Evolutionary conservation across 2,113 vertebrate genomes (phyloP).

Genomic region (Gallinago jamesoni): DNA sequence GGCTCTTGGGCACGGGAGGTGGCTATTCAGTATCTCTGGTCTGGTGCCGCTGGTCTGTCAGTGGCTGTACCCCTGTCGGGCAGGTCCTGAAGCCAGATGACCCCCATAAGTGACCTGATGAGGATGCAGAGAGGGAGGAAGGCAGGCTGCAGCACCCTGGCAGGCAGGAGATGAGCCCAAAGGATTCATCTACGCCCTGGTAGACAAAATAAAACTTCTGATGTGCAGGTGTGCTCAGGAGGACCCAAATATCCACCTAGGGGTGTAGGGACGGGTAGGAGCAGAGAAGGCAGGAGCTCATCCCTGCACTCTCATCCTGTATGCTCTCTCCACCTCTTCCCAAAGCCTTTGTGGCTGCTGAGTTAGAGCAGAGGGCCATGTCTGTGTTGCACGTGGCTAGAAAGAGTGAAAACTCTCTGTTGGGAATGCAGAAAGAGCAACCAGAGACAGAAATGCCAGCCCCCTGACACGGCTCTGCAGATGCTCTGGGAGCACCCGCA

Average conservation of each 20-base stretch:
- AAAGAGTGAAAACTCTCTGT: neutral
- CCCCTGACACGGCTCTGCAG: neutral
- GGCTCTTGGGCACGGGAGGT: neutral
- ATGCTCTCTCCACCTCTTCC: neutral
- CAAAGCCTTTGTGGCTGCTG: neutral
- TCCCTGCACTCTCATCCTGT: neutral
- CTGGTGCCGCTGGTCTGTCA: neutral
- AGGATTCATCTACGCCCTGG: neutral
- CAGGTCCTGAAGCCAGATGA: neutral
- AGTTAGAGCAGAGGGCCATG: neutral
- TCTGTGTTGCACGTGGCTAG: neutral
- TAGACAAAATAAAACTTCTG: neutral
- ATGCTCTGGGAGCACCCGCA: neutral
- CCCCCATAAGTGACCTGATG: neutral
- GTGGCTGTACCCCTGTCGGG: rapidly evolving
- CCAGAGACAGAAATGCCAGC: neutral
- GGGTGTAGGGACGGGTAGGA: neutral
- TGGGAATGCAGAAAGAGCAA: neutral
- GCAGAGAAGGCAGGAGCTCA: neutral
- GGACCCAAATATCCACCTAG: neutral
- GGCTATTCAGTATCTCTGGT: neutral
- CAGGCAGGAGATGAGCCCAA: neutral
- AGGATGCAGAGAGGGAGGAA: neutral
- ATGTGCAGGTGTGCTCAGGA: neutral
- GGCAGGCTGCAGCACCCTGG: neutral